These are phyloP conservation scores for Sphyrna mokarran DNA, from an alignment of 2,113 vertebrate species.

Conservation along the genomic window DNA sequence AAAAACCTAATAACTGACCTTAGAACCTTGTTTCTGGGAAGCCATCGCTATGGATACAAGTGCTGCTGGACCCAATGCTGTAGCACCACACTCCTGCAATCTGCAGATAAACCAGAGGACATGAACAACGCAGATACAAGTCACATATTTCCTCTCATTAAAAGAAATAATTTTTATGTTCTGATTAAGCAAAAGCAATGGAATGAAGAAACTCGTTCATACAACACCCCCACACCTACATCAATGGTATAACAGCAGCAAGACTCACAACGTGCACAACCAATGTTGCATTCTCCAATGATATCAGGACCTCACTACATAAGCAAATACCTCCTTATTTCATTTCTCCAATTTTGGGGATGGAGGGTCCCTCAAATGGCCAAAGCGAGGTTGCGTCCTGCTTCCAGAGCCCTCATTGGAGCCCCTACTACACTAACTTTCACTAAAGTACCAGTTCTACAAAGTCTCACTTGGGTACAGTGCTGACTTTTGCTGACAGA, in stretches of 20 bases:
- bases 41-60: constrained; percentile 62
- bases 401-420: background rate
- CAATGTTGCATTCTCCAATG: background rate
- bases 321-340: no score
- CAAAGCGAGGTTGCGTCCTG: no score
- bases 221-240: background rate
- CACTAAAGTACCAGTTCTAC: no score
- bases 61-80: constrained; percentile 58
- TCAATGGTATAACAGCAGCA: background rate
- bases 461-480: background rate
- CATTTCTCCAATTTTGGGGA: no score
- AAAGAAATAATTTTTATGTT: background rate
- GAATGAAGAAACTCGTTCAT: background rate
- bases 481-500: background rate
- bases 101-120: constrained; percentile 41
- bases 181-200: background rate
- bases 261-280: background rate
- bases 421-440: background rate
- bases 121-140: background rate
- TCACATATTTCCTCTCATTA: background rate
- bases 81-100: constrained; percentile 57
- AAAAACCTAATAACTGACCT: constrained; percentile 45
- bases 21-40: constrained; percentile 59
- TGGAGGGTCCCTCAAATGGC: no score
- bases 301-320: background rate